Evolutionary conservation across 2,113 vertebrate genomes (phyloP).

Genomic region (Oncorhynchus masou): DNA sequence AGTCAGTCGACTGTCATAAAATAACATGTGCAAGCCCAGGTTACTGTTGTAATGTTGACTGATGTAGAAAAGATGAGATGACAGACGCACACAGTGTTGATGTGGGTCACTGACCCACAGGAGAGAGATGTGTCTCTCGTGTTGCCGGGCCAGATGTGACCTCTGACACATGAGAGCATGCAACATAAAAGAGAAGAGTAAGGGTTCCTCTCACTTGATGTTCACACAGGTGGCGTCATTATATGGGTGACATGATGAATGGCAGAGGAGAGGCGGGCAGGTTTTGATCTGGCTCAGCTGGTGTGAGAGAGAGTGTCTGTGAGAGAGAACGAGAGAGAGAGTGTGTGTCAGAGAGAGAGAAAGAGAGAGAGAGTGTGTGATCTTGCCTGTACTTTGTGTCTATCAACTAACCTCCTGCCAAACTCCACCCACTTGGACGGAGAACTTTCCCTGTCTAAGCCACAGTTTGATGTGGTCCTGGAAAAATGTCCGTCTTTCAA

Average conservation of each 20-base stretch:
- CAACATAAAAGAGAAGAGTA: background rate
- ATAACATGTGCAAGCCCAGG: background rate
- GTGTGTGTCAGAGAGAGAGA: background rate
- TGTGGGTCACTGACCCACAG: conserved; percentile 12
- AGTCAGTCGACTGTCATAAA: background rate
- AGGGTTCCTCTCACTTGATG: conserved; percentile 26
- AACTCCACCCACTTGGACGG: background rate
- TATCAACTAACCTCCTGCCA: background rate
- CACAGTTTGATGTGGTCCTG: background rate
- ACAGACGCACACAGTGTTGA: background rate
- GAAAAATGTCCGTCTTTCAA: background rate
- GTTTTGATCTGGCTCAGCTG: too few species aligned
- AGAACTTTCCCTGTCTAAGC: background rate
- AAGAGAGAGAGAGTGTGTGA: background rate
- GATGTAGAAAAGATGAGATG: background rate
- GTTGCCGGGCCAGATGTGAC: background rate
- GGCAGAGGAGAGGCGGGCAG: conserved; percentile 3
- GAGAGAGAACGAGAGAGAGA: background rate
- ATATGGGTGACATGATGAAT: conserved; percentile 53
- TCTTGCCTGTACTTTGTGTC: background rate
- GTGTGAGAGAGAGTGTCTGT: too few species aligned
- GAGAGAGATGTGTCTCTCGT: conserved; percentile 3
- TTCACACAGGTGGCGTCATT: conserved; percentile 40
- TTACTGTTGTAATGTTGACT: background rate
- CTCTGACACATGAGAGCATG: background rate